phyloP scores from a whole-genome alignment of 2,888 invertebrate genomes.

The Auanema freiburgensis region DNA sequence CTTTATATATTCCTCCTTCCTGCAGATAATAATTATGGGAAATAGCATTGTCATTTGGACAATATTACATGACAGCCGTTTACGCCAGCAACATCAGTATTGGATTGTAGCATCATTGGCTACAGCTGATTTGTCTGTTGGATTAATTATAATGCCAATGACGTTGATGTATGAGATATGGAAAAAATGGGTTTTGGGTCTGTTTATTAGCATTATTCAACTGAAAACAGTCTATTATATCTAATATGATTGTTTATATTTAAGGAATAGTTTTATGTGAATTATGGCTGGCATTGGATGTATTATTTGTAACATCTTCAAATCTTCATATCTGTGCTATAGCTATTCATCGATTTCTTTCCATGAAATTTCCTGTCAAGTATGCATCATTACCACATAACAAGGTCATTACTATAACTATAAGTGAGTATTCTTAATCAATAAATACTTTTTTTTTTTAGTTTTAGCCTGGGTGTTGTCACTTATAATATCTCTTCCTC shows the following conservation, averaged over 20 bases:
- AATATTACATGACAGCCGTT: slow-evolving; percentile 58
- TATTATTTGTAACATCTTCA: slow-evolving; percentile 68
- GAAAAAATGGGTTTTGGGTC: slow-evolving; percentile 68
- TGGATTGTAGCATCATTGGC: slow-evolving; percentile 67
- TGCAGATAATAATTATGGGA: slow-evolving; percentile 60
- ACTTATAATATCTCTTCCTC: slow-evolving; percentile 61
- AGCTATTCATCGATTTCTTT: slow-evolving; percentile 62
- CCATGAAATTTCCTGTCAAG: slow-evolving; percentile 60
- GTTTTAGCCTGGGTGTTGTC: slow-evolving; percentile 62
- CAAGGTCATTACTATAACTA: not conserved
- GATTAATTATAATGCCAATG: slow-evolving; percentile 68
- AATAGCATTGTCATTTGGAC: slow-evolving; percentile 62
- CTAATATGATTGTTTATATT: slow-evolving; percentile 13
- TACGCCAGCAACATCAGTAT: slow-evolving; percentile 66
- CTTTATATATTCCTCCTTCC: too few relatives aligned
- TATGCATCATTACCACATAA: slow-evolving; percentile 42
- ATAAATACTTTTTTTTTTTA: slow-evolving; percentile 23
- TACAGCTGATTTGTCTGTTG: slow-evolving; percentile 65
- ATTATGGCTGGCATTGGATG: slow-evolving; percentile 68
- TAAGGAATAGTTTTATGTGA: slow-evolving; percentile 66
- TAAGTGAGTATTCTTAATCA: not conserved
- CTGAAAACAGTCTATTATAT: not conserved
- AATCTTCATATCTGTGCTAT: slow-evolving; percentile 66
- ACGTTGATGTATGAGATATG: slow-evolving; percentile 68
- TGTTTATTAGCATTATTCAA: not conserved